Conservation (phyloP, 2,797 vertebrate genomes). For the Lithobates pipiens region DNA sequence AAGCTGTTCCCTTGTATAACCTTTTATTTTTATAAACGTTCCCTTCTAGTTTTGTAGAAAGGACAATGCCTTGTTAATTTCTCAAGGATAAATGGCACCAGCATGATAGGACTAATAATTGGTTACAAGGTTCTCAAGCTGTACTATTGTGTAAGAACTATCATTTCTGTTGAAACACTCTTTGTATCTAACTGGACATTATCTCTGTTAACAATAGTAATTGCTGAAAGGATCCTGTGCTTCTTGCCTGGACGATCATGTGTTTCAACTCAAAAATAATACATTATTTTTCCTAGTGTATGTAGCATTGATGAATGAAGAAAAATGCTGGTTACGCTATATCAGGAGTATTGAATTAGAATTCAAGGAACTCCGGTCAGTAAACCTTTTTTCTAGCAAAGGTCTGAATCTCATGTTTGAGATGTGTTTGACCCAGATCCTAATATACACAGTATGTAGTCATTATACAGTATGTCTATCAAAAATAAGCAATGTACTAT, state of each 20-base stretch:
- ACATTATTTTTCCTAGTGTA: not conserved
- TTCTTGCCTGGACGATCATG: slow-evolving; percentile 29
- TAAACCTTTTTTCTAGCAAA: too few species aligned
- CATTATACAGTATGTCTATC: too few species aligned
- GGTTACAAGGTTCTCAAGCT: slow-evolving; percentile 29
- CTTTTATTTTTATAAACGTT: not conserved
- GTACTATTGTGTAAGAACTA: slow-evolving; percentile 30
- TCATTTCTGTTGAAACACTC: slow-evolving; percentile 24
- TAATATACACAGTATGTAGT: too few species aligned
- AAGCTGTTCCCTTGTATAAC: not conserved
- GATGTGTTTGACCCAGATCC: too few species aligned
- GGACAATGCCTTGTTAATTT: slow-evolving; percentile 1
- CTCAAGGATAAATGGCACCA: slow-evolving; percentile 3
- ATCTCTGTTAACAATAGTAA: slow-evolving; percentile 29
- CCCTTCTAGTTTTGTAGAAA: not conserved
- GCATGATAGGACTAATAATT: slow-evolving; percentile 31
- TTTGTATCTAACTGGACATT: slow-evolving; percentile 42
- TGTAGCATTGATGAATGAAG: not conserved
- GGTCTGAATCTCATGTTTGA: too few species aligned
- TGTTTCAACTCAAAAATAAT: not conserved
- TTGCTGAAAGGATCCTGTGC: slow-evolving; percentile 14
- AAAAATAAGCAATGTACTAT: too few species aligned
- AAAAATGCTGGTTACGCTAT: not conserved
- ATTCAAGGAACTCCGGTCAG: too few species aligned
- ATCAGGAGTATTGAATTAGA: too few species aligned